Evolutionary conservation across 2,797 vertebrate genomes (phyloP), one percentile per base, ranked within the genome.

Genomic region (Limnodromus scolopaceus): DNA sequence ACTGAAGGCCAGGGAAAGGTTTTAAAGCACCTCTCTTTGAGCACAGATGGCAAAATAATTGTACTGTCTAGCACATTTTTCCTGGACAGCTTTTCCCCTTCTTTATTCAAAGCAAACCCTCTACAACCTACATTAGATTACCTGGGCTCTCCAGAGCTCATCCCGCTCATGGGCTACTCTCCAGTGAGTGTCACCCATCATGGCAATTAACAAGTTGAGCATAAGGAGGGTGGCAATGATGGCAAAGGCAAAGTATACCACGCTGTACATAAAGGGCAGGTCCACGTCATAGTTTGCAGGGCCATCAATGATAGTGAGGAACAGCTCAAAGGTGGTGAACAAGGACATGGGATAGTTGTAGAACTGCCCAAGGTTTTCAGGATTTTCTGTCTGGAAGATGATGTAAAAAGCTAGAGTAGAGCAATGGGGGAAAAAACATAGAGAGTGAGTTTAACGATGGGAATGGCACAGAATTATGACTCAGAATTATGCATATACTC

Each of bases 171-270:
- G 98, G 51, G 98, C 98, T 70, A 98, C 98, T 51, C 98, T 88
- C 98, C 98, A 98, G 45, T 98, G 98, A 7, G 98, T 98, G 87
- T 98, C 98, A 0, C 98, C 98, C 98, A 98, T 98, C 98, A 98
- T 98, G 89, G 98, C 98, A 30, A 98, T 98, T 66, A 98, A 94
- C 39, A 98, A 81, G 75, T 98, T 98, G 83, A 98, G 98, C 98
- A 98, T 98, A 5, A 98, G 98, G 24, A 98, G 97, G 0, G 98
- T 97, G 24, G 98, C 98, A 4, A 98, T 97, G 94, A 98, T 95
- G 71, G 98, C 97, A 0, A 98, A 98, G 49, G 98, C 97, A 1
- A 98, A 95, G 41, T 98, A 98, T 60, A 98, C 94, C 19, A 98
- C 60, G 0, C 97, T 96, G 89, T 97, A 98, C 98, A 98, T 98